These are phyloP conservation scores for Podilymbus podiceps DNA, from an alignment of 2,113 vertebrate species.

Conservation along the genomic window DNA sequence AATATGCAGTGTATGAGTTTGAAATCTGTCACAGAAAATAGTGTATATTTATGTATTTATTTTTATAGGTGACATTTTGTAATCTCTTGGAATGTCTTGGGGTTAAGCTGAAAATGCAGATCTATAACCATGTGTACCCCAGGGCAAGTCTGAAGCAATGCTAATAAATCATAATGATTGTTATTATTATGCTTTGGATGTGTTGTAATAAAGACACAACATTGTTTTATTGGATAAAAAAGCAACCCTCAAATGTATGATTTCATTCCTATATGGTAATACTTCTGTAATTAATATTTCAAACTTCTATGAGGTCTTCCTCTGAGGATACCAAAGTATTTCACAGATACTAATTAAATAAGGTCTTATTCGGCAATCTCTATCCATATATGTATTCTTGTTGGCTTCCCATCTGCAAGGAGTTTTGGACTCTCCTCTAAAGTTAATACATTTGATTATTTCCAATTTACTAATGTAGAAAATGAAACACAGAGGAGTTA, in stretches of 20 bases:
- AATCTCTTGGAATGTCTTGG: background rate
- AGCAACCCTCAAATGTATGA: background rate
- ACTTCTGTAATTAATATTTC: slow-evolving; percentile 46
- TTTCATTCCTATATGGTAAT: slow-evolving; percentile 7
- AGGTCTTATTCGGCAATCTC: background rate
- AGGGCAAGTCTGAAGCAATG: background rate
- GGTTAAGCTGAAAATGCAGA: background rate
- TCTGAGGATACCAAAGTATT: background rate
- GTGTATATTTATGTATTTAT: background rate
- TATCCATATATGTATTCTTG: background rate
- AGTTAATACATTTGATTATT: slow-evolving; percentile 13
- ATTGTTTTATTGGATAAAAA: background rate
- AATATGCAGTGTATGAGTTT: background rate
- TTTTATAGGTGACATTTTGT: slow-evolving; percentile 27
- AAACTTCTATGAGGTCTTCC: background rate
- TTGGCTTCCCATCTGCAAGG: slow-evolving; percentile 4
- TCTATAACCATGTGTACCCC: background rate
- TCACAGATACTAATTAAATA: slow-evolving; percentile 25
- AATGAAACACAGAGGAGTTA: background rate
- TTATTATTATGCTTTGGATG: slow-evolving; percentile 3
- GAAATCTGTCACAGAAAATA: background rate
- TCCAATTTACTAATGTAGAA: background rate
- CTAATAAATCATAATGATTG: slow-evolving; percentile 25
- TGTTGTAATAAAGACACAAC: background rate
- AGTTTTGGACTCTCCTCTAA: slow-evolving; percentile 1